These are phyloP conservation scores for Xiphias gladius DNA, from an alignment of 2,113 vertebrate species.

Conservation along the genomic window DNA sequence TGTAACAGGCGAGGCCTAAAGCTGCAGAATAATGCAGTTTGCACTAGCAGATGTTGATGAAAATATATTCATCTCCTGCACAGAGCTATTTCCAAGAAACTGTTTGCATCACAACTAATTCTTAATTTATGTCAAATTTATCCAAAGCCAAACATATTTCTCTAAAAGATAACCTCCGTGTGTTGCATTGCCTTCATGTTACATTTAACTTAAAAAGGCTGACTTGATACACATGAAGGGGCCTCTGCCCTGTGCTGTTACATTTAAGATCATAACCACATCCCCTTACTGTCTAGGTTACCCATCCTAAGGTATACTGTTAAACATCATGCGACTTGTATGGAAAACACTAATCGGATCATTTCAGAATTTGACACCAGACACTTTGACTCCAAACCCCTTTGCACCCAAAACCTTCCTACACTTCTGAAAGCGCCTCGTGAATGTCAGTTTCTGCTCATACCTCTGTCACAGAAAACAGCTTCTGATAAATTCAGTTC, in stretches of 20 bases:
- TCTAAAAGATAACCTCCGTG: neutral
- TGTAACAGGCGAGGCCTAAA: too few species aligned
- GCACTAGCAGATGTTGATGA: too few species aligned
- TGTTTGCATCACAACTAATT: too few species aligned
- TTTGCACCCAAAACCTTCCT: conserved; percentile 3
- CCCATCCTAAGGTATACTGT: neutral
- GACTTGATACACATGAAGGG: neutral
- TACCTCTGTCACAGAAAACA: conserved; percentile 12
- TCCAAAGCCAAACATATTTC: neutral
- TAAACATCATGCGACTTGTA: neutral
- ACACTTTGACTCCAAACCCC: neutral
- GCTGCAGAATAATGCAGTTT: too few species aligned
- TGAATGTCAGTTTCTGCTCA: conserved; percentile 32
- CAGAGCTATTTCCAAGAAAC: too few species aligned
- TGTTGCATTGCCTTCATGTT: too few species aligned
- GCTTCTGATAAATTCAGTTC: conserved; percentile 18
- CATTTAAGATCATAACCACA: conserved; percentile 5
- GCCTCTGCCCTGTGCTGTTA: neutral
- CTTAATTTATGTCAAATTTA: too few species aligned
- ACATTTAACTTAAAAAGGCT: neutral
- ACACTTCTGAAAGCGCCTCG: neutral
- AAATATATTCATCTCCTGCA: too few species aligned
- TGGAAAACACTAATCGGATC: conserved; percentile 19
- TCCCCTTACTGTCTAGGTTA: conserved; percentile 6
- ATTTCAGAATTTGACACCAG: neutral